A percentile compares a stretch with the other conserved stretches of the same genome.
These are phyloP conservation scores for Neoniphon sammara DNA, from an alignment of 2,797 vertebrate species.

Conservation along the genomic window DNA sequence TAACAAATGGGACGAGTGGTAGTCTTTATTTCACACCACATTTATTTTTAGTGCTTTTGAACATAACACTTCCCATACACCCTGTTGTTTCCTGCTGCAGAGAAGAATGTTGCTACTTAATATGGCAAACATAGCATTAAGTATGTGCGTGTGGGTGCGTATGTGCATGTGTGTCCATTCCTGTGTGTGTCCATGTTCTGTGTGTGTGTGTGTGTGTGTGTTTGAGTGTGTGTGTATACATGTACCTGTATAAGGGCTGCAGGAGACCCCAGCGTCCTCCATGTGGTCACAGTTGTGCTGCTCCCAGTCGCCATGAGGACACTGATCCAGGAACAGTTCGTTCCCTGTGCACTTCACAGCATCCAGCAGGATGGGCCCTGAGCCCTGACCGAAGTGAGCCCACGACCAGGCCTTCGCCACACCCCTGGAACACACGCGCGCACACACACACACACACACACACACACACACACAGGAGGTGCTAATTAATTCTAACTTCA, in stretches of 20 bases:
- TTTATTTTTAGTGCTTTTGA: no score
- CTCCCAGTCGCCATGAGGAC: conserved; percentile 91
- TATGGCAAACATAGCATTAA: no score
- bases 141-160: no score
- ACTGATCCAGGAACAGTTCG: conserved; percentile 90
- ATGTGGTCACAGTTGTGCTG: conserved; percentile 97
- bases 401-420: conserved; percentile 88
- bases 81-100: no score
- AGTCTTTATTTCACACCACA: no score
- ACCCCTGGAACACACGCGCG: conserved; percentile 82
- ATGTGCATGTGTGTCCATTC: background rate
- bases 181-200: no score
- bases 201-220: conserved; percentile 16
- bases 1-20: no score
- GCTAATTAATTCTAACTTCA: no score
- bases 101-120: no score
- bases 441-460: no score
- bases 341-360: conserved; percentile 91
- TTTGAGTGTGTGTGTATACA: conserved; percentile 2
- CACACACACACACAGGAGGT: background rate
- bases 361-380: conserved; percentile 90
- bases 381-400: conserved; percentile 90
- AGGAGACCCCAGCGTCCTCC: conserved; percentile 92
- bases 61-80: no score
- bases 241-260: conserved; percentile 87